Percentiles rank a stretch among this genome's conserved stretches.
These are phyloP conservation scores for Ageneiosus marmoratus DNA, from an alignment of 2,113 vertebrate species.

Conservation along the genomic window DNA sequence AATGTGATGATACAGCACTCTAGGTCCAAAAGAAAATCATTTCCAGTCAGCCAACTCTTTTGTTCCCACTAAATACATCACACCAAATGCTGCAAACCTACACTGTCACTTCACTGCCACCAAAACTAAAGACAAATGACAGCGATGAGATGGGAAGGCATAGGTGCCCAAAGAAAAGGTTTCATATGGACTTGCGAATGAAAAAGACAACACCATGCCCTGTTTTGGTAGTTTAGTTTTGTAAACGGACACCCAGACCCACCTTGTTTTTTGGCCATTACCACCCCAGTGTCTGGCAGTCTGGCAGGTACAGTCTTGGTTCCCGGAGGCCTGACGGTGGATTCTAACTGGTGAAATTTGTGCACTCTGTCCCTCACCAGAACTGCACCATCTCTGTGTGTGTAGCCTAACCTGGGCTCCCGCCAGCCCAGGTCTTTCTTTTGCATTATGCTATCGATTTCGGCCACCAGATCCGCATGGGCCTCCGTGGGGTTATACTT, in stretches of 20 bases:
- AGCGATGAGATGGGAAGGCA: slow-evolving; percentile 48
- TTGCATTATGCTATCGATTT: slow-evolving; percentile 89
- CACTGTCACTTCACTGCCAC: slow-evolving; percentile 17
- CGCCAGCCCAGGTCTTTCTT: slow-evolving; percentile 81
- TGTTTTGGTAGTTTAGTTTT: neutral
- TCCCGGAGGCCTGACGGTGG: slow-evolving; percentile 77
- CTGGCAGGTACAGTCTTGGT: slow-evolving; percentile 73
- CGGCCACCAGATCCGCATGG: slow-evolving; percentile 82
- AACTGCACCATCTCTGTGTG: slow-evolving; percentile 75
- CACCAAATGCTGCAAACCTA: slow-evolving; percentile 3
- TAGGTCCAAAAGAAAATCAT: slow-evolving; percentile 5
- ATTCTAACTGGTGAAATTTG: slow-evolving; percentile 91
- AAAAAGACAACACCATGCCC: slow-evolving; percentile 23
- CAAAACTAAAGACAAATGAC: slow-evolving; percentile 25
- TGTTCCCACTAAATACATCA: neutral
- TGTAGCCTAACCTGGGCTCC: slow-evolving; percentile 69
- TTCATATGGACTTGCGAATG: slow-evolving; percentile 26
- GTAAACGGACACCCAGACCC: slow-evolving; percentile 68
- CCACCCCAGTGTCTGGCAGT: slow-evolving; percentile 67
- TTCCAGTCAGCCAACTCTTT: slow-evolving; percentile 7
- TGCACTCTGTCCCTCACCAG: slow-evolving; percentile 92
- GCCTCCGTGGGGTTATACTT: slow-evolving; percentile 82
- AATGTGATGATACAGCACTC: slow-evolving; percentile 25
- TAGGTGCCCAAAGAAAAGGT: slow-evolving; percentile 40
- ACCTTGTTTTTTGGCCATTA: slow-evolving; percentile 81